These are phyloP conservation scores for Melospiza melodia DNA, from an alignment of 2,113 vertebrate species.

Conservation along the genomic window DNA sequence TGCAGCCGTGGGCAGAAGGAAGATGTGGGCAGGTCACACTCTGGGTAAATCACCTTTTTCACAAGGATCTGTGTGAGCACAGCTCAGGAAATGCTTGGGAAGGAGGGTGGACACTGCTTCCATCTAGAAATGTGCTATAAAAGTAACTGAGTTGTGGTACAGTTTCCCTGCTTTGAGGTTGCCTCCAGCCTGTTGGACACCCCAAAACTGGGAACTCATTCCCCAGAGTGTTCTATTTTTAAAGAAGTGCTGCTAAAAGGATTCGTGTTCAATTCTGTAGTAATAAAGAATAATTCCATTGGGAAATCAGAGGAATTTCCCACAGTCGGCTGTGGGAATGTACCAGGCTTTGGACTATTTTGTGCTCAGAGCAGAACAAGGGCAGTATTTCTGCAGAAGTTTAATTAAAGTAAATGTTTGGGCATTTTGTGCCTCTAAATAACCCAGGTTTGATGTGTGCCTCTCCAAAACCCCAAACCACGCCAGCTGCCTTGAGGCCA, in stretches of 20 bases:
- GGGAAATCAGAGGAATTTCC: background rate
- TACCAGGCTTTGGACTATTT: background rate
- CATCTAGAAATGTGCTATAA: rapidly evolving
- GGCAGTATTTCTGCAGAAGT: background rate
- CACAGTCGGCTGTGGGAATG: background rate
- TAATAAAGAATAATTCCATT: background rate
- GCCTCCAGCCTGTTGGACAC: background rate
- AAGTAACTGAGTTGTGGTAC: no score
- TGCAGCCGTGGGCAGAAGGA: rapidly evolving
- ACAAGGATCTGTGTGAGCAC: rapidly evolving
- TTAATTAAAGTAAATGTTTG: background rate
- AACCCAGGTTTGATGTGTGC: rapidly evolving
- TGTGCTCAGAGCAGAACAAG: background rate
- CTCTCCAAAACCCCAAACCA: background rate
- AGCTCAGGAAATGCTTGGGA: rapidly evolving
- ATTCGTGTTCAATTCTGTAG: background rate
- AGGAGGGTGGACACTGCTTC: background rate
- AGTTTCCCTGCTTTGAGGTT: background rate
- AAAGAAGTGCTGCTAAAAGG: background rate
- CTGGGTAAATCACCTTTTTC: rapidly evolving
- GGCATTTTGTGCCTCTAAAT: background rate
- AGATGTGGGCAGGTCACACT: rapidly evolving
- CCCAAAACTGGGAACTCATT: background rate
- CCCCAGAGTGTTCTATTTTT: background rate
- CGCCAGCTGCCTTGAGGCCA: background rate